phyloP scores from a whole-genome alignment of 2,797 vertebrate genomes.

The Epinephelus awoara region DNA sequence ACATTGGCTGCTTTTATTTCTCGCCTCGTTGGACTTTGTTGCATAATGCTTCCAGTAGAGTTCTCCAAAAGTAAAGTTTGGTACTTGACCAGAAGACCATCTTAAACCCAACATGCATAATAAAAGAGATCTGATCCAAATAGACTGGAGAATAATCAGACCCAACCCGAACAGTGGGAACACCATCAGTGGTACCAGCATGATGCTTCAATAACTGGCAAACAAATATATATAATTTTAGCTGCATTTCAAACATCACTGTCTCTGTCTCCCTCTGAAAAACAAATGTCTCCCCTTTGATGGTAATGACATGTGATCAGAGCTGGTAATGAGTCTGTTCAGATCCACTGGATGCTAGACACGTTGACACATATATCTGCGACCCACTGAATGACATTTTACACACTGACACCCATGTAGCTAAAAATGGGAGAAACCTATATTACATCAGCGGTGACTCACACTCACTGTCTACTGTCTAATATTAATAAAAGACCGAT shows the following conservation, averaged over 20 bases:
- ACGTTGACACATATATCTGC: slow-evolving; percentile 2
- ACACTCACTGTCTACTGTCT: not conserved
- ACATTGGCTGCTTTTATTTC: not conserved
- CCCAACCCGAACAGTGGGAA: not conserved
- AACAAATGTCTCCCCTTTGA: not conserved
- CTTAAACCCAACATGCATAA: not conserved
- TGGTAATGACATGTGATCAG: slow-evolving; percentile 1
- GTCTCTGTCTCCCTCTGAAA: not conserved
- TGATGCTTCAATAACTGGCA: not conserved
- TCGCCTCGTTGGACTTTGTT: not conserved
- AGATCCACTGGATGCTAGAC: not conserved
- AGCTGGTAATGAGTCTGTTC: not conserved
- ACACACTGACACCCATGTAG: not conserved
- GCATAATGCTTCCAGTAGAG: not conserved
- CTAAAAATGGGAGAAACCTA: not conserved
- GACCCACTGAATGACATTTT: not conserved
- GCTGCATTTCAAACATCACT: not conserved
- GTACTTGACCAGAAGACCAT: not conserved
- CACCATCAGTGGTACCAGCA: not conserved
- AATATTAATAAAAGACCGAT: not conserved
- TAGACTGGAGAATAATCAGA: not conserved
- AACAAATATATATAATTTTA: not conserved
- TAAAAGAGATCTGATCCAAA: not conserved
- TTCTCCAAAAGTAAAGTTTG: not conserved
- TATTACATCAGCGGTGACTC: not conserved